phyloP scores from a whole-genome alignment of 1,140 invertebrate species.

The Oryctes rhinoceros region DNA sequence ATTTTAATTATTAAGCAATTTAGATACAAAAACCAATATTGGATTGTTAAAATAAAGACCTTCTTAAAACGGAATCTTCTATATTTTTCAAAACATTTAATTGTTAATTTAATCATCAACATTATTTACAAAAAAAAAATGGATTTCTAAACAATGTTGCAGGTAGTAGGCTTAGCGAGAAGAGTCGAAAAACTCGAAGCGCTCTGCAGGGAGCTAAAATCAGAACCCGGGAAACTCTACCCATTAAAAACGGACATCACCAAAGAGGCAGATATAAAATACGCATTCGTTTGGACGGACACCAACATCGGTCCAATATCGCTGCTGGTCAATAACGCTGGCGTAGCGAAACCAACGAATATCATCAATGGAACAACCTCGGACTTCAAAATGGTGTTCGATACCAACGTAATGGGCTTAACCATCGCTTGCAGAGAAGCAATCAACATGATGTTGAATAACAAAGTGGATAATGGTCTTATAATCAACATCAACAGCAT shows the following conservation, averaged over 20 bases:
- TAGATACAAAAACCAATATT: too few species aligned
- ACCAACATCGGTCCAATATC: conserved; percentile 70
- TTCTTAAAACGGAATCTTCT: too few species aligned
- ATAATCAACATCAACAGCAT: conserved; percentile 64
- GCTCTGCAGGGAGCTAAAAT: conserved; percentile 43
- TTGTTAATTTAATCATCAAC: not conserved
- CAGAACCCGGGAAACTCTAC: conserved; percentile 60
- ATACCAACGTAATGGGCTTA: conserved; percentile 68
- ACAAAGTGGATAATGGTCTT: conserved; percentile 52
- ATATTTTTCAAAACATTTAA: too few species aligned
- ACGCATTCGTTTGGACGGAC: conserved; percentile 71
- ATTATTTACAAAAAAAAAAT: not conserved
- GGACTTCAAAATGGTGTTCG: conserved; percentile 60
- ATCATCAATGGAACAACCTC: conserved; percentile 52
- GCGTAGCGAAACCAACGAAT: conserved; percentile 53
- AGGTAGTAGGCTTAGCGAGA: conserved; percentile 74
- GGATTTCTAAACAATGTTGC: not conserved
- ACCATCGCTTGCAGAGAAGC: conserved; percentile 66
- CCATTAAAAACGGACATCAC: conserved; percentile 71
- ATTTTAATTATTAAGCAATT: too few species aligned
- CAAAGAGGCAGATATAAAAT: conserved; percentile 70
- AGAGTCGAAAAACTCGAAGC: conserved; percentile 67
- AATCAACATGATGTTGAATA: conserved; percentile 65
- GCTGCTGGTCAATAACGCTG: conserved; percentile 80
- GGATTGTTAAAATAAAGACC: too few species aligned